Conservation (phyloP, 2,113 vertebrate genomes). For the Rhagologus leucostigma region DNA sequence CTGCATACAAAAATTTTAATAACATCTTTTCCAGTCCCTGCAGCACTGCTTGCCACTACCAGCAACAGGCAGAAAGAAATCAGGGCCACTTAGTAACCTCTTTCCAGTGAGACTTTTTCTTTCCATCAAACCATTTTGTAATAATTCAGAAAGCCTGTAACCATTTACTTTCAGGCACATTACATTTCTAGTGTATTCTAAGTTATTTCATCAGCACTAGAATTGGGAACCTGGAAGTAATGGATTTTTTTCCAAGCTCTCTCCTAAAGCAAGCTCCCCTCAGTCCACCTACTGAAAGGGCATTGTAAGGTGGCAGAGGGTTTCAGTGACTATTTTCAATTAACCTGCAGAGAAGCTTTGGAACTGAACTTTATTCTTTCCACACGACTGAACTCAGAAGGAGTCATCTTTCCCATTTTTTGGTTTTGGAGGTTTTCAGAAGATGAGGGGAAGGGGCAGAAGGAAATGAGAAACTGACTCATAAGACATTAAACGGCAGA, state of each 20-base stretch:
- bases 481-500: not conserved
- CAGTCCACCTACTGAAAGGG: not conserved
- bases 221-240: not conserved
- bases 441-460: not conserved
- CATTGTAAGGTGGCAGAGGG: not conserved
- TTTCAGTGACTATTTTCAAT: not conserved
- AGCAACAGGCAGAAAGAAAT: not conserved
- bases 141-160: not conserved
- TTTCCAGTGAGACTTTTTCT: not conserved
- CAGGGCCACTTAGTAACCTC: not conserved
- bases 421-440: not conserved
- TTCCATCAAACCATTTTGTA: not conserved
- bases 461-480: not conserved
- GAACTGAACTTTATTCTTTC: not conserved
- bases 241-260: not conserved
- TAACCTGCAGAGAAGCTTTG: not conserved
- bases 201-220: not conserved
- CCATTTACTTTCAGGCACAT: not conserved
- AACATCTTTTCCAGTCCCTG: not conserved
- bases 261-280: not conserved
- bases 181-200: not conserved
- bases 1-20: not conserved
- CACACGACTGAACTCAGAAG: not conserved
- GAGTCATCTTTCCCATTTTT: not conserved
- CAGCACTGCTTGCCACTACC: not conserved